Conservation (phyloP, 2,113 vertebrate genomes). For the Rostratula benghalensis region DNA sequence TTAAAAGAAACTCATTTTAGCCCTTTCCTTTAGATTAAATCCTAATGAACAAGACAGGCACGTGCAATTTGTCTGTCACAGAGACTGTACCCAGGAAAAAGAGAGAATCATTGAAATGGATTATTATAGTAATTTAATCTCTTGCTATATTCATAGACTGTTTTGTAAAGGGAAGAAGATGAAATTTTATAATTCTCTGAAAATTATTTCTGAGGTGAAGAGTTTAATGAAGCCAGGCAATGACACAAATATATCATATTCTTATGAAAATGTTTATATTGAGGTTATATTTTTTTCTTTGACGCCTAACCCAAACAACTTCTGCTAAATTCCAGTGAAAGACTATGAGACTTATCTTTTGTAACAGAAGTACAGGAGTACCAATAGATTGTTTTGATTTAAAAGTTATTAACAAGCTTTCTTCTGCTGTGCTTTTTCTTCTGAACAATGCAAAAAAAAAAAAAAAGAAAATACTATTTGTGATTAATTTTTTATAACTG, state of each 20-base stretch:
- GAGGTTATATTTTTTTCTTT: constrained; percentile 17
- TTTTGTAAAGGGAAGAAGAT: constrained; percentile 51
- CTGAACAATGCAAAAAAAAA: not conserved
- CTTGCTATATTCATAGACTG: constrained; percentile 41
- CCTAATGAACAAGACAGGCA: not conserved
- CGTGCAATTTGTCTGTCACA: not conserved
- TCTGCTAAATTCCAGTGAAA: constrained; percentile 12
- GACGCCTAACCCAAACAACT: constrained; percentile 27
- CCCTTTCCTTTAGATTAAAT: not conserved
- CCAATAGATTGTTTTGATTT: not conserved
- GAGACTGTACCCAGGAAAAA: not conserved
- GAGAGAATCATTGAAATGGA: not conserved
- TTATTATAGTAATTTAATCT: not conserved
- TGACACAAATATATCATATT: constrained; percentile 46
- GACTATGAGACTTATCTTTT: constrained; percentile 5
- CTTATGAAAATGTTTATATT: constrained; percentile 41
- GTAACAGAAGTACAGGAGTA: not conserved
- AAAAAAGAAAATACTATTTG: not conserved
- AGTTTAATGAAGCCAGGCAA: constrained; percentile 59
- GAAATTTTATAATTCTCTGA: constrained; percentile 59
- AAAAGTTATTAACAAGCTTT: not conserved
- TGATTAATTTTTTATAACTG: constrained; percentile 5
- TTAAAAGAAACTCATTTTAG: not conserved
- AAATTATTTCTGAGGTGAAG: constrained; percentile 48
- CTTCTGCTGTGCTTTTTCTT: not conserved